Evolutionary conservation across 1,140 invertebrate genomes (phyloP).

Genomic region (Ganaspis sp.): DNA sequence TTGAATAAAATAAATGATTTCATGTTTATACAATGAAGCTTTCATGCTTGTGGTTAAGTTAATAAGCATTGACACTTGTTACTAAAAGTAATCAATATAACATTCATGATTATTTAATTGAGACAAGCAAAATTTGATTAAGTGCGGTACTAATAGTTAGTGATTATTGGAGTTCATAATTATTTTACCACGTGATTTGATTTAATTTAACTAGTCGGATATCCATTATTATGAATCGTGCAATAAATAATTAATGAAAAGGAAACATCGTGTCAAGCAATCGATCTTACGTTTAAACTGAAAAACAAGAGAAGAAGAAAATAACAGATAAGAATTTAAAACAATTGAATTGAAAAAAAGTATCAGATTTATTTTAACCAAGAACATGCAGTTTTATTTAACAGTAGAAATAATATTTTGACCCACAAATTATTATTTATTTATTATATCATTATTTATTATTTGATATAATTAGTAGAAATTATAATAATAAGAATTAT

Average conservation of each 20-base stretch:
- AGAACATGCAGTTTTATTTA: conserved; percentile 8
- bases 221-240: background rate
- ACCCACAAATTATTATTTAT: no score
- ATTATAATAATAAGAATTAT: no score
- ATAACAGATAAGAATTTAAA: conserved; percentile 20
- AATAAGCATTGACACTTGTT: background rate
- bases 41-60: background rate
- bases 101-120: background rate
- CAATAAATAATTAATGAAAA: background rate
- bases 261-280: conserved; percentile 43
- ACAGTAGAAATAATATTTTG: no score
- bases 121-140: background rate
- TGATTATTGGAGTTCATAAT: background rate
- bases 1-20: no score
- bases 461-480: no score
- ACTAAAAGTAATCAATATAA: background rate
- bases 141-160: background rate
- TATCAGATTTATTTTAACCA: no score
- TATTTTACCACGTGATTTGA: background rate
- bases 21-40: background rate
- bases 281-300: background rate
- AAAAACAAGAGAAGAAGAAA: conserved; percentile 29
- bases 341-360: no score
- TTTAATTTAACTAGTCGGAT: background rate
- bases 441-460: no score